Percentiles rank a stretch among this genome's conserved stretches.
phyloP scores from a whole-genome alignment of 2,888 invertebrate species.

The Standfussiana lucernea region DNA sequence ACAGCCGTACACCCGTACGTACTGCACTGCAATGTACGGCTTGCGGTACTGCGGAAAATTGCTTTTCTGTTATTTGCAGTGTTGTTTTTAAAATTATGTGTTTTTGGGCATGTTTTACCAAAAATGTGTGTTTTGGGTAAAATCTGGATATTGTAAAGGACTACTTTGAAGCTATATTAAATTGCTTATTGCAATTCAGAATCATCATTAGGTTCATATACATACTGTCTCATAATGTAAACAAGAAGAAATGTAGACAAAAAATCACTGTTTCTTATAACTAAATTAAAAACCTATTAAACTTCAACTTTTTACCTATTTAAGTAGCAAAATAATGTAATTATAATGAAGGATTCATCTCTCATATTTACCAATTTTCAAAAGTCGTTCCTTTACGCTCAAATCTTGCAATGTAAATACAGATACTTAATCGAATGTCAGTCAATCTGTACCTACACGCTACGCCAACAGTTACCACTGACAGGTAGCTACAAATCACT shows the following conservation, averaged over 20 bases:
- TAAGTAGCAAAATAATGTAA: neutral
- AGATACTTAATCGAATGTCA: slow-evolving; percentile 63
- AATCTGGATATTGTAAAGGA: neutral
- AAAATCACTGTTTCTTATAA: neutral
- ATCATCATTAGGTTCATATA: neutral
- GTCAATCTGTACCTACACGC: slow-evolving; percentile 48
- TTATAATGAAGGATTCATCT: neutral
- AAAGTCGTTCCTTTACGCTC: slow-evolving; percentile 18
- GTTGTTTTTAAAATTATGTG: slow-evolving; percentile 20
- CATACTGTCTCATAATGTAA: neutral
- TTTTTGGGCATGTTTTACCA: neutral
- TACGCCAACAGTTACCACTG: slow-evolving; percentile 44
- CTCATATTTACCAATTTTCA: neutral
- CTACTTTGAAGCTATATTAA: neutral
- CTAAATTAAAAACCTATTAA: neutral
- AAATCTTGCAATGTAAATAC: slow-evolving; percentile 44
- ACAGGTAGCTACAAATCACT: slow-evolving; percentile 57
- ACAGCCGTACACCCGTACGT: slow-evolving; percentile 64
- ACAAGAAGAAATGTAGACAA: neutral
- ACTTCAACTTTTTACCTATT: neutral
- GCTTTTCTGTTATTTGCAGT: slow-evolving; percentile 61
- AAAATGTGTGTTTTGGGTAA: neutral
- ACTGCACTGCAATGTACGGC: slow-evolving; percentile 69
- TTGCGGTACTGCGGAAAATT: slow-evolving; percentile 64
- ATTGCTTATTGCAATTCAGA: neutral